A percentile compares a stretch with the other conserved stretches of the same genome.
These are phyloP conservation scores for Drosophila prostipennis DNA, from an alignment of 2,888 invertebrate species.

Conservation along the genomic window DNA sequence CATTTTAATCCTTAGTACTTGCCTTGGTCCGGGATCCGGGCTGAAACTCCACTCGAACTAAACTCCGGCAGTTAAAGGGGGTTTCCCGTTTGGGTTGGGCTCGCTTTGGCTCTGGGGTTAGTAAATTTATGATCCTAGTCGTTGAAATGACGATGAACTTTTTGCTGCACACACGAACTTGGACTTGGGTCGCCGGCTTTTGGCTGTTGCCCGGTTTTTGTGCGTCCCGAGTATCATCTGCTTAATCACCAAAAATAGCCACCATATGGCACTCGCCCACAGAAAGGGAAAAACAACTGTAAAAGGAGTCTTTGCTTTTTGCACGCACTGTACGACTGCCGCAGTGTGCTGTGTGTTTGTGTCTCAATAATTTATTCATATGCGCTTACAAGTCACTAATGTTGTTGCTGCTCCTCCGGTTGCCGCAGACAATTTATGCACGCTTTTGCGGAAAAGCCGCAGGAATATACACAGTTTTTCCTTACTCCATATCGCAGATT, in stretches of 20 bases:
- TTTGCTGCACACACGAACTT: slow-evolving; percentile 46
- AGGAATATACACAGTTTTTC: slow-evolving; percentile 44
- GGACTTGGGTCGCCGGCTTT: slow-evolving; percentile 64
- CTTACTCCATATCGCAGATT: slow-evolving; percentile 41
- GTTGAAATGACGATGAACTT: slow-evolving; percentile 75
- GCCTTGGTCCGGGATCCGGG: not conserved
- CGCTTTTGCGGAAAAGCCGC: slow-evolving; percentile 66
- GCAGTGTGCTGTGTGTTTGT: slow-evolving; percentile 19
- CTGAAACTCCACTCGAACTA: slow-evolving; percentile 39
- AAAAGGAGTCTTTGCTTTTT: slow-evolving; percentile 72
- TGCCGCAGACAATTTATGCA: slow-evolving; percentile 84
- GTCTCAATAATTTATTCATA: slow-evolving; percentile 84
- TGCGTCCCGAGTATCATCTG: slow-evolving; percentile 72
- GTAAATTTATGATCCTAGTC: slow-evolving; percentile 74
- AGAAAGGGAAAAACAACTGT: slow-evolving; percentile 48
- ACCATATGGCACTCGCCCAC: slow-evolving; percentile 75
- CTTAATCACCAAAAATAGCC: slow-evolving; percentile 80
- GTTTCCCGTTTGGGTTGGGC: slow-evolving; percentile 28
- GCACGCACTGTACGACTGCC: slow-evolving; percentile 61
- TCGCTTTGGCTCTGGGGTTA: slow-evolving; percentile 52
- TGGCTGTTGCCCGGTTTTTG: slow-evolving; percentile 32
- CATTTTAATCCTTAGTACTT: slow-evolving; percentile 9
- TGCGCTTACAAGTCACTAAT: slow-evolving; percentile 83
- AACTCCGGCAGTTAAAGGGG: slow-evolving; percentile 33
- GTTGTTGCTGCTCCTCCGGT: slow-evolving; percentile 55